phyloP scores from a whole-genome alignment of 2,888 invertebrate species.

The Hirtodrosophila alboralis region DNA sequence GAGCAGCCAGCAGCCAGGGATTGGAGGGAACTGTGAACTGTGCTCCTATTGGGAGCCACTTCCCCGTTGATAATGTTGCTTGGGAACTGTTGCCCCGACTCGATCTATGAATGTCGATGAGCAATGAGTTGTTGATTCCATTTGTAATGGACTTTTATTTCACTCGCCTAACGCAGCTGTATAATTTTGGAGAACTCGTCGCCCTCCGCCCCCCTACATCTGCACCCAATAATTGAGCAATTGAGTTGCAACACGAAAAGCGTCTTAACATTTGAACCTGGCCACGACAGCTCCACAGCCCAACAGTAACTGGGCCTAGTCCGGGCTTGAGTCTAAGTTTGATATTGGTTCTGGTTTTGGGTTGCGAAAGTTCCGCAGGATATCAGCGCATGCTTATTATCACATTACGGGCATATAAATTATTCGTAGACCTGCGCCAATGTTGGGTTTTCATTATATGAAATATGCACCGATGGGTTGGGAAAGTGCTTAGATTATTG shows the following conservation, averaged over 20 bases:
- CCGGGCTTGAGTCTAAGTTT: slow-evolving; percentile 14
- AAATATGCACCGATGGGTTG: slow-evolving; percentile 38
- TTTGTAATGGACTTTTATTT: slow-evolving; percentile 79
- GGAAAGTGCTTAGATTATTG: slow-evolving; percentile 19
- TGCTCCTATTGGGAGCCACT: slow-evolving; percentile 26
- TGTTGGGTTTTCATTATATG: slow-evolving; percentile 55
- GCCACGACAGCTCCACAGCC: slow-evolving; percentile 11
- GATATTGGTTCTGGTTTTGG: slow-evolving; percentile 19
- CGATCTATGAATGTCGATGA: slow-evolving; percentile 64
- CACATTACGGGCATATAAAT: slow-evolving; percentile 75
- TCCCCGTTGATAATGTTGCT: slow-evolving; percentile 55
- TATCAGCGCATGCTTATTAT: slow-evolving; percentile 78
- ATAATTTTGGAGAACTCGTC: slow-evolving; percentile 60
- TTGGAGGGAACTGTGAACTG: slow-evolving; percentile 14
- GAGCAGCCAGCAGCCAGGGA: slow-evolving; percentile 17
- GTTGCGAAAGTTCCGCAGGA: slow-evolving; percentile 74
- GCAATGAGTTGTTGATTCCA: slow-evolving; percentile 81
- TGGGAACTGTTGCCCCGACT: slow-evolving; percentile 32
- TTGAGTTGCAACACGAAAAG: slow-evolving; percentile 78
- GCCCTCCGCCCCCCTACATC: slow-evolving; percentile 20
- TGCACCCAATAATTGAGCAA: slow-evolving; percentile 75
- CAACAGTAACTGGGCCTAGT: background rate
- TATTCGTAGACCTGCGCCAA: slow-evolving; percentile 68
- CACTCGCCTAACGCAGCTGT: slow-evolving; percentile 72
- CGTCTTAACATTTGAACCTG: slow-evolving; percentile 78